Percentiles rank a stretch among this genome's conserved stretches.
phyloP scores from a whole-genome alignment of 1,140 invertebrate species.

The Euglossa dilemma region DNA sequence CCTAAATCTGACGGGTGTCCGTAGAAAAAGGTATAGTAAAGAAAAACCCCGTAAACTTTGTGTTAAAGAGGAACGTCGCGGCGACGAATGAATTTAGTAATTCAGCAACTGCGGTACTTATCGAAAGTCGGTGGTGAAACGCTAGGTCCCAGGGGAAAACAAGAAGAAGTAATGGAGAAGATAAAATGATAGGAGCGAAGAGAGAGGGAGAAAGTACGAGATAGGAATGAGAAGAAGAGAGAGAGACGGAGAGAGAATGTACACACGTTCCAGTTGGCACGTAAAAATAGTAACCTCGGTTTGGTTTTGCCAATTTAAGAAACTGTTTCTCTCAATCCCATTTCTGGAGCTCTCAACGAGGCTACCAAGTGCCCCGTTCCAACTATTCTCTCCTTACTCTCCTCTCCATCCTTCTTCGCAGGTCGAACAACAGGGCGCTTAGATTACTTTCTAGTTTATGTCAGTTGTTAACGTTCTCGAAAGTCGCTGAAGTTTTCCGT shows the following conservation, averaged over 20 bases:
- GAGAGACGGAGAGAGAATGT: conserved; percentile 16
- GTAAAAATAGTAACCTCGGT: conserved; percentile 45
- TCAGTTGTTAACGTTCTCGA: neutral
- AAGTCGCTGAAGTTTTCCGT: too few species aligned
- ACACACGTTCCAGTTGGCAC: conserved; percentile 48
- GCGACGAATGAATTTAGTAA: neutral
- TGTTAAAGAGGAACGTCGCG: neutral
- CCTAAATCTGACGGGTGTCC: too few species aligned
- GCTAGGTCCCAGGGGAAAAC: neutral
- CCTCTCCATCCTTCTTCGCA: neutral
- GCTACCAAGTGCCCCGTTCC: conserved; percentile 22
- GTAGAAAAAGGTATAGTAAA: too few species aligned
- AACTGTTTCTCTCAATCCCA: conserved; percentile 50
- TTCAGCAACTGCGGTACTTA: neutral
- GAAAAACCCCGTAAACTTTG: too few species aligned
- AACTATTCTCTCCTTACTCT: conserved; percentile 17
- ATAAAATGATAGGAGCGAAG: conserved; percentile 3
- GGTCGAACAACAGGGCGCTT: neutral
- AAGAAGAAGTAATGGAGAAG: neutral
- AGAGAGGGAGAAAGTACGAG: neutral
- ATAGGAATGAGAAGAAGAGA: neutral
- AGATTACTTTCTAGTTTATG: neutral
- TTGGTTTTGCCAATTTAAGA: conserved; percentile 53
- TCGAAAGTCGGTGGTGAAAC: neutral
- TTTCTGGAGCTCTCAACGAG: conserved; percentile 31